These are phyloP conservation scores for Nineta flava DNA, from an alignment of 2,888 invertebrate species.

Conservation along the genomic window DNA sequence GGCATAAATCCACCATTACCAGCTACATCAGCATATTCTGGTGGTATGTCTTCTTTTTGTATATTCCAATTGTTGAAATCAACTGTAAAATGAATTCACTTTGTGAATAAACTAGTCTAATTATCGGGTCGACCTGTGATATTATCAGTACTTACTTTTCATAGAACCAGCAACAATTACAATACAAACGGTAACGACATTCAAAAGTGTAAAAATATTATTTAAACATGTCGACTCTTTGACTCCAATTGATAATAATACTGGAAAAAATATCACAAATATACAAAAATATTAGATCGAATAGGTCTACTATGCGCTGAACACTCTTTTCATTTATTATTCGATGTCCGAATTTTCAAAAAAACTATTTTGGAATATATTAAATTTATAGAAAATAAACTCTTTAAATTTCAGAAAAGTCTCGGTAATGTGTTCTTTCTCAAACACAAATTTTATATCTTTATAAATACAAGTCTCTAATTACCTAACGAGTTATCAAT, in stretches of 20 bases:
- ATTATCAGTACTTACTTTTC: constrained; percentile 41
- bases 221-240: constrained; percentile 74
- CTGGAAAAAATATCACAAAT: constrained; percentile 25
- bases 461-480: too few species aligned
- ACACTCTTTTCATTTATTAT: too few species aligned
- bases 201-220: constrained; percentile 79
- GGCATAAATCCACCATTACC: constrained; percentile 87
- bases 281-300: too few species aligned
- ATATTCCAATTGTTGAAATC: constrained; percentile 69
- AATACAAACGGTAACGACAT: constrained; percentile 64
- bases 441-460: too few species aligned
- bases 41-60: constrained; percentile 38
- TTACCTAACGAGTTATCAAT: too few species aligned
- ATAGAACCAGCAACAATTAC: constrained; percentile 72
- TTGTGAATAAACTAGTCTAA: background rate
- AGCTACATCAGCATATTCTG: constrained; percentile 20
- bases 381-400: too few species aligned
- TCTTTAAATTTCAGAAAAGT: too few species aligned
- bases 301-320: too few species aligned
- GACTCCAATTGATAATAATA: constrained; percentile 53
- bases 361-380: too few species aligned
- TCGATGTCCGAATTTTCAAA: too few species aligned
- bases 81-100: constrained; percentile 31
- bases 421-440: too few species aligned
- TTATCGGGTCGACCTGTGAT: too few species aligned